Evolutionary conservation across 1,140 invertebrate species (phyloP), one percentile per base, ranked within the genome.

Genomic region (Hylaeus volcanicus): DNA sequence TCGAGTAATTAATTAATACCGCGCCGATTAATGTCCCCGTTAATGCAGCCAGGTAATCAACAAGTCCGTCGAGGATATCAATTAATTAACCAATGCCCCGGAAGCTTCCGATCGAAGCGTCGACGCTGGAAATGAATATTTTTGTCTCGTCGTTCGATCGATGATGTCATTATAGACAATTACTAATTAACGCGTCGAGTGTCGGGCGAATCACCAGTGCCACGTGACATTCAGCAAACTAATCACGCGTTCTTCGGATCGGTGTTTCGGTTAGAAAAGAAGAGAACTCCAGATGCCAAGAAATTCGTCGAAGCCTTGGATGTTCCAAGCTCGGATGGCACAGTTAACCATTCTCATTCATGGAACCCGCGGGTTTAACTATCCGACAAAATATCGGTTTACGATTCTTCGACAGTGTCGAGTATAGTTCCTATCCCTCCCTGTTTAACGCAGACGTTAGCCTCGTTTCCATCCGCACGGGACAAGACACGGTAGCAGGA

Each of bases 1-100:
- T 65, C 53, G 51, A 74, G 70, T 79, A 79, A 79, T 79, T 79
- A 79, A 74, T 79, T 76, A 73, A 79, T 56, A 39, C 43, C 53
- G n/a, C 53, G 70, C 73, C 64, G 51, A 79, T 79, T 79, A 79
- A 79, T 79, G 76, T 39, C 55, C 37, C 70, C 5, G 70, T 79
- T 79, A 73, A 79, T 73, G 70, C 51, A 64, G 51, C 60, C 60
- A 37, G 60, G 51, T 79, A 79, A 79, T 79, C 64, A 78, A 45
- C 61, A 74, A 26, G 61, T 51, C 71, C 37, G 51, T 51, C 51
- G 71, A 71, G 77, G 48, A 55, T 73, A 79, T 79, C 61, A 74
- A 65, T 74, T 66, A 79, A 79, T 74, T 74, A 78, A 78, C 53
- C 41, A 51, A 64, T 58, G 53, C 70, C 11, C 51, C 71, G 77